A percentile compares a stretch with the other conserved stretches of the same genome.
These are phyloP conservation scores for Lophius americanus DNA, from an alignment of 2,797 vertebrate species.

Conservation along the genomic window DNA sequence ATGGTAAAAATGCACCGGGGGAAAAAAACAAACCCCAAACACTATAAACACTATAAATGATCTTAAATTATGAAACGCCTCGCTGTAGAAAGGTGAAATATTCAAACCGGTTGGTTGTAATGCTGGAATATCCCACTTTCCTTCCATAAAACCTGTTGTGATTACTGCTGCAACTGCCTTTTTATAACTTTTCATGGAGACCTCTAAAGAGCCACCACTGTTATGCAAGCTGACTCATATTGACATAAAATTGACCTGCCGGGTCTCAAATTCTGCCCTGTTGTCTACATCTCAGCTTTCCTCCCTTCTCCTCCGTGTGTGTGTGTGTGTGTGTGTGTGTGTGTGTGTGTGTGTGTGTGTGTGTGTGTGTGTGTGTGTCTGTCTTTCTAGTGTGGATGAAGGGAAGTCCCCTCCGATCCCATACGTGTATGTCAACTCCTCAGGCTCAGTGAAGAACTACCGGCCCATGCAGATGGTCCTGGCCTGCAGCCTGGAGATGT, in stretches of 20 bases:
- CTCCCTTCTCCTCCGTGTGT: conserved; percentile 3
- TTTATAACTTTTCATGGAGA: neutral
- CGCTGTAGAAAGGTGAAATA: neutral
- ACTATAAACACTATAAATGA: too few relatives aligned
- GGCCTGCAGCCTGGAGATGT: conserved; percentile 86
- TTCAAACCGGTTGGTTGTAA: neutral
- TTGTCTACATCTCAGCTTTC: conserved; percentile 8
- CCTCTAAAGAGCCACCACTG: neutral
- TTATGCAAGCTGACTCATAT: neutral
- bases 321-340: too few relatives aligned
- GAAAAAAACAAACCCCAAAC: too few relatives aligned
- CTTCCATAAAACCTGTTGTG: neutral
- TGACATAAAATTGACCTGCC: neutral
- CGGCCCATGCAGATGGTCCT: conserved; percentile 87
- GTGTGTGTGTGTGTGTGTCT: too few relatives aligned
- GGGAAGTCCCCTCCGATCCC: conserved; percentile 83
- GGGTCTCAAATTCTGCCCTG: conserved; percentile 5
- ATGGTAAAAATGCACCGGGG: neutral
- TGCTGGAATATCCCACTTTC: neutral
- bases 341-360: neutral
- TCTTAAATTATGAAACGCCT: too few relatives aligned
- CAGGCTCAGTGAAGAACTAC: conserved; percentile 85
- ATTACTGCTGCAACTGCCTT: neutral
- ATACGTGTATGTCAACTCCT: conserved; percentile 89
- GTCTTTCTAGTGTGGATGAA: conserved; percentile 77